Evolutionary conservation across 35 echinoderm and acorn worm species (phyloP), one percentile per base, ranked within the genome.

Genomic region (Chiridota heheva): DNA sequence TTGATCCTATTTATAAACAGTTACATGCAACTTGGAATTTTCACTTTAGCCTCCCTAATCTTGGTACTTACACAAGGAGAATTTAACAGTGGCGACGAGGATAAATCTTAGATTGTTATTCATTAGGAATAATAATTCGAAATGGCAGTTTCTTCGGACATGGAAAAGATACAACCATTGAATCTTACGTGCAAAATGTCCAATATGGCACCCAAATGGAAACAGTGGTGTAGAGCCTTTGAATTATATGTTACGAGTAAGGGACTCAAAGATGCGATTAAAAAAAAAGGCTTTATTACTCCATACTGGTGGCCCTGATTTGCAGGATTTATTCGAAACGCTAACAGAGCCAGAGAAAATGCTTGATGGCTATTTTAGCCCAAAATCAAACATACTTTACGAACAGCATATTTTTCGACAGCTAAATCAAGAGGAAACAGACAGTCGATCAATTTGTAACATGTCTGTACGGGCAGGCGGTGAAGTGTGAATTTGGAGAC

Each of bases 301-400:
- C n/a, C 32, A 80, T 40, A 80, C 34, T 51, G 76, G 31, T 20
- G 76, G 76, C 15, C 43, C 63, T n/a, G 76, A 77, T 8, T 29
- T 77, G 12, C 53, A 80, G 24, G 76, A 63, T 61, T 40, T 62
- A 22, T 80, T 39, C 57, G 33, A 61, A 24, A 80, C 57, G 36
- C 47, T 80, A 4, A 4, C 20, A 0, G 74, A 60, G 10, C 70
- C 70, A 30, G 55, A 5, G 44, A 77, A 77, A 60, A 58, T 48
- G 13, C 58, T 77, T 1, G 41, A 60, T 8, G 41, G 37, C 13
- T 40, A 77, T 44, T 77, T 77, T 77, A 40, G 41, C 17, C 18
- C 44, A 16, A 56, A 77, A 77, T 22, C 41, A 25, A 77, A 77
- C 29, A 25, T 77, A 31, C 47, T 47, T 26, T 77, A 77, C 10